Evolutionary conservation across 1,140 invertebrate genomes (phyloP), one percentile per base, ranked within the genome.

Genomic region (Zaprionus gabonicus): DNA sequence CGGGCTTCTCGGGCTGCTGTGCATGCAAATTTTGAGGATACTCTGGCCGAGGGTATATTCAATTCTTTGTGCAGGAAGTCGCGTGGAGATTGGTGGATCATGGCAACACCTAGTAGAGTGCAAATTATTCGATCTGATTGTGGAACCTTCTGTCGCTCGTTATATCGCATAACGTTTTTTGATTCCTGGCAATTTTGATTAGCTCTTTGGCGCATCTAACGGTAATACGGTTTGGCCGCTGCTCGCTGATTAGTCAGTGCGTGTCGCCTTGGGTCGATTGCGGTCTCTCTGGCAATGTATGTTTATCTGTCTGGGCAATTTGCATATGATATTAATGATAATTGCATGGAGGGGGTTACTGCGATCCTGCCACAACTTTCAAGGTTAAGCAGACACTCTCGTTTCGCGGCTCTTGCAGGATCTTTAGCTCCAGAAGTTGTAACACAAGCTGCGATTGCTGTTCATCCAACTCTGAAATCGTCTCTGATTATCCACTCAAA

Each of bases 241-340:
- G 57, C 38, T 58, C 69, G 66, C 65, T 74, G 59, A 58, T 65
- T 71, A 55, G 36, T 34, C 60, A 76, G 36, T 58, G 57, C 68
- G 59, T 68, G 65, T 63, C 41, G 56, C 67, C 72, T 57, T 6
- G 3, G 20, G 20, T 3, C 44, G 44, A 60, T 59, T 41, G 38
- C 38, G 38, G 3, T 20, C n/a, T 46, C n/a, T 57, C 53, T 58
- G 69, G 17, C 58, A 66, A 81, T 87, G 71, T 87, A 68, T 88
- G 71, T 87, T 87, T 87, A 87, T 88, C 84, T 88, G 84, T 87
- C 84, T 87, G 84, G 80, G 68, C 27, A 53, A 87, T 87, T 87
- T 87, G 84, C 84, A 87, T 87, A 87, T 78, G 36, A 28, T 44
- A 59, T 25, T 51, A 76, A 78, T 70, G 60, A 72, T 65, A 66